phyloP scores from a whole-genome alignment of 64 coral and sea anemone species.

The Montipora sp. region DNA sequence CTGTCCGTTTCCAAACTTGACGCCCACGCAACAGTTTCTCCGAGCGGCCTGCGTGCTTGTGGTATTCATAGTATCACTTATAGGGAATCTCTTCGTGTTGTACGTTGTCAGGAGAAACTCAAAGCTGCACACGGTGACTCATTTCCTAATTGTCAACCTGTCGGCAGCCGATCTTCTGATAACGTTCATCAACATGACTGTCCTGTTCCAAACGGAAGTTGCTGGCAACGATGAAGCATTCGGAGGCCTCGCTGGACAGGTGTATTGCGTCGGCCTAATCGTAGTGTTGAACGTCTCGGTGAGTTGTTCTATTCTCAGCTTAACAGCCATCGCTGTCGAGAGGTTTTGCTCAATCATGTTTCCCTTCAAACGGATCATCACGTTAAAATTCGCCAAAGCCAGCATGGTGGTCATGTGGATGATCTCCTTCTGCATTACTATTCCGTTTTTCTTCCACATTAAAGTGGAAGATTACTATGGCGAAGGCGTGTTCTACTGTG shows the following conservation, averaged over 20 bases:
- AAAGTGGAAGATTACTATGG: conserved; percentile 16
- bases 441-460: conserved; percentile 41
- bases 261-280: conserved; percentile 34
- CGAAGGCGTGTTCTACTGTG: conserved; percentile 41
- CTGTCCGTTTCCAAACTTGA: background rate
- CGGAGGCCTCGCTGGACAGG: conserved; percentile 35
- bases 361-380: conserved; percentile 62
- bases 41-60: conserved; percentile 10
- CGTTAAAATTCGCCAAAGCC: conserved; percentile 18
- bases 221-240: background rate
- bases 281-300: conserved; percentile 25
- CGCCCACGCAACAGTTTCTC: background rate
- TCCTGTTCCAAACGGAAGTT: conserved; percentile 20
- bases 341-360: conserved; percentile 52
- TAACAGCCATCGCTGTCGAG: conserved; percentile 48
- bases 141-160: conserved; percentile 59
- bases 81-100: conserved; percentile 23
- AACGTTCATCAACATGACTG: conserved; percentile 54
- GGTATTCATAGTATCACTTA: background rate
- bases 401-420: conserved; percentile 41
- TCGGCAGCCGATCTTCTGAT: conserved; percentile 46
- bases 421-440: background rate
- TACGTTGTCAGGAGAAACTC: conserved; percentile 29
- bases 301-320: conserved; percentile 25
- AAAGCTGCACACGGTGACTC: conserved; percentile 23